Evolutionary conservation across 2,888 invertebrate species (phyloP).

Genomic region (Synergus umbraculus): DNA sequence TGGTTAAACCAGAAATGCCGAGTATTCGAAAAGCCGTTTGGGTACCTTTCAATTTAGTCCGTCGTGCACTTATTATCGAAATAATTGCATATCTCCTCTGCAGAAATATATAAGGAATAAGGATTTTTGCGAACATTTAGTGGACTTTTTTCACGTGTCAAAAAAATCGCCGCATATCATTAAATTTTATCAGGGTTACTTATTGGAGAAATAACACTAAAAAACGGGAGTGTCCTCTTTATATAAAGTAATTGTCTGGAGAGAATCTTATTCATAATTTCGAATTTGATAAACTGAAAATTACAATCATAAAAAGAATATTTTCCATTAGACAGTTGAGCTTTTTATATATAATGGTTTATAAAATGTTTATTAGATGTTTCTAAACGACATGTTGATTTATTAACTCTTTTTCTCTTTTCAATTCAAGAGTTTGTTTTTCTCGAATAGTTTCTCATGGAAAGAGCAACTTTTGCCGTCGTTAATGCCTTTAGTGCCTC

Average conservation of each 20-base stretch:
- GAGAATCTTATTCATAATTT: neutral
- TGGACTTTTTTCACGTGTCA: neutral
- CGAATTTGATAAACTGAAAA: neutral
- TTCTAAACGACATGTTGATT: neutral
- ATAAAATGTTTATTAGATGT: too few relatives aligned
- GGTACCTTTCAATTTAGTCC: neutral
- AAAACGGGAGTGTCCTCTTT: neutral
- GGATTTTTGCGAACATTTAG: neutral
- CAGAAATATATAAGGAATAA: conserved; percentile 1
- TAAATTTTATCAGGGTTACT: neutral
- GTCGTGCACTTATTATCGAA: conserved; percentile 18
- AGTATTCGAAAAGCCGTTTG: neutral
- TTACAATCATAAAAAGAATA: neutral
- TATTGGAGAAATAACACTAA: neutral
- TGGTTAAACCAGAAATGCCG: conserved; percentile 30
- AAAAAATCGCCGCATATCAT: neutral
- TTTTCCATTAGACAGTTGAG: too few relatives aligned
- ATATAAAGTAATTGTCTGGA: neutral
- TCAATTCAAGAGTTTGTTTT: neutral
- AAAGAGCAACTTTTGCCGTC: conserved; percentile 55
- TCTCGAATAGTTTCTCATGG: conserved; percentile 51
- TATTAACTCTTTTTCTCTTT: neutral
- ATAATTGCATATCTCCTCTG: neutral
- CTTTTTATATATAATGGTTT: too few relatives aligned
- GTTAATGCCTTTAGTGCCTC: conserved; percentile 59